Base-by-base conservation (phyloP, 2,797 vertebrate genomes). In the Crypturellus tataupa region DNA sequence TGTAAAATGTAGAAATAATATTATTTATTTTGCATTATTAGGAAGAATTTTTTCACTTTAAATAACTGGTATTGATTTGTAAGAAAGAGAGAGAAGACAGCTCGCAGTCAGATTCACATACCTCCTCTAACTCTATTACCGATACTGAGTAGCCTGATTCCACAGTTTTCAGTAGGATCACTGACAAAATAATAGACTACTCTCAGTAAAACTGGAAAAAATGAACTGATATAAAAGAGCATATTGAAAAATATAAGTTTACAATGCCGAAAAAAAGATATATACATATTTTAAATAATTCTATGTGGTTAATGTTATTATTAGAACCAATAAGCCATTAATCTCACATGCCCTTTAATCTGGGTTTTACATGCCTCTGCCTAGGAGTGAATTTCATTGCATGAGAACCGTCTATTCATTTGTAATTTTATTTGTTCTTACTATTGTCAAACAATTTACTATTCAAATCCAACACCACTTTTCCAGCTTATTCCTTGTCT, bases 11-110 rank as follows among this genome's bases (percentile, higher is more conserved):
- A 93, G 64, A 93, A 96, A 96, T 69, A 94, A 94, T 96, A 65
- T 85, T 25, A 93, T 94, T 94, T 94, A 33, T 42, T 94, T 88
- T 96, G 47, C 64, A 75, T 96, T 94, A 87, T 80, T 93, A 44
- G 47, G 60, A 95, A 85, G 31, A 84, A 88, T 76, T 94, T 84
- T 78, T 95, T 84, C 60, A 53, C 40, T 93, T 89, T 73, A 91
- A 94, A 91, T 58, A 89, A 37, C 49, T 87, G 87, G 70, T 85
- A 94, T 90, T 91, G 95, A 90, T 93, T 65, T 58, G 13, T 51
- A 77, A 86, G 58, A 89, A 89, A 81, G 29, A 71, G 18, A 83
- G 31, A 69, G 56, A 80, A 53, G n/a, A 81, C 84, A 90, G 42
- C 33, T 17, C 17, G 39, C n/a, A 53, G 10, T 31, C 64, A 76